Base-by-base conservation (phyloP, 2,888 invertebrate species). In the Notocelia uddmanniana region DNA sequence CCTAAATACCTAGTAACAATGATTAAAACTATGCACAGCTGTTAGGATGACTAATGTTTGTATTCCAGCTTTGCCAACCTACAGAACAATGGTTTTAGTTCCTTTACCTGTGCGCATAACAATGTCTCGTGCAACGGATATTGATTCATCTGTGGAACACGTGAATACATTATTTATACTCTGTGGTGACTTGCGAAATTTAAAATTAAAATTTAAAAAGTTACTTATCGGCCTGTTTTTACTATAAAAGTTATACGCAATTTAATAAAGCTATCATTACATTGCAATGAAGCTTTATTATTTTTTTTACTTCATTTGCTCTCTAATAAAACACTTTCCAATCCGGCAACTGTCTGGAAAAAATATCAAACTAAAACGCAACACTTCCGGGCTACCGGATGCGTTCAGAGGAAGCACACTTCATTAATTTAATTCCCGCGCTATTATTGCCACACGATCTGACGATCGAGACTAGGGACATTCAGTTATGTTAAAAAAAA, bases 341-440 rank as follows among this genome's bases (percentile, higher is more conserved):
- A 79, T 77, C 78, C 80, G 79, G 78, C 81, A 31, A 31, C 37
- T 37, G 41, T 13, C 41, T 41, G 41, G 45, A 45, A n/a, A 45
- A 45, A 45, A 45, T n/a, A 0, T 8, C 3, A 31, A 31, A 45
- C n/a, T n/a, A 45, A 15, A 45, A 45, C n/a, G n/a, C n/a, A 45
- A 6, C 31, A 9, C n/a, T 45, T 45, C 45, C n/a, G 45, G n/a
- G 13, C 45, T 45, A 45, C 45, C n/a, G 45, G 45, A 45, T n/a
- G 45, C 77, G 79, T 75, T 78, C 80, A 76, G 74, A 85, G 89
- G 89, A 90, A 89, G 86, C 82, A 78, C 81, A 83, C 81, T 80
- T 83, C 84, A 89, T 90, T 90, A 88, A 88, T 89, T 87, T 85
- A 75, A 75, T 78, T 45, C 45, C 45, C 45, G 45, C n/a, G 45